phyloP scores from a whole-genome alignment of 2,113 vertebrate species.

The Dendropsophus ebraccatus region DNA sequence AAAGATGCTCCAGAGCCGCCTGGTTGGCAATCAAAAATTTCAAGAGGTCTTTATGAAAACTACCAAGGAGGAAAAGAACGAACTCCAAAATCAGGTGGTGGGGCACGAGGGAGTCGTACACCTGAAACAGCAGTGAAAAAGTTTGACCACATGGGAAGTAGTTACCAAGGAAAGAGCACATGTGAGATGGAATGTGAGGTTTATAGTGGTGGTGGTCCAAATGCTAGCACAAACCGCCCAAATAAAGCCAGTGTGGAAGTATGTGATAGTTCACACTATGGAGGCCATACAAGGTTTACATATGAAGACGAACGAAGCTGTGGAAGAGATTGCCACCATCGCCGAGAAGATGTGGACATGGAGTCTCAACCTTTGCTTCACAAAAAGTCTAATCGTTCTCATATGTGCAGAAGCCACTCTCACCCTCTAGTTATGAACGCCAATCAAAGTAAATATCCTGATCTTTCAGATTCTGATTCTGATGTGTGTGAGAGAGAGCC shows the following conservation, averaged over 20 bases:
- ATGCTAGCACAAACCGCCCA: constrained; percentile 62
- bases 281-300: constrained; percentile 77
- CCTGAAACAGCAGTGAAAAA: constrained; percentile 59
- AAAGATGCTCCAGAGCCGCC: constrained; percentile 69
- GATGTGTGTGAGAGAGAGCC: constrained; percentile 76
- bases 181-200: constrained; percentile 59
- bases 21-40: constrained; percentile 73
- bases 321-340: constrained; percentile 56
- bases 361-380: constrained; percentile 67
- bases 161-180: constrained; percentile 56
- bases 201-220: constrained; percentile 51
- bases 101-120: constrained; percentile 70
- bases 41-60: constrained; percentile 79
- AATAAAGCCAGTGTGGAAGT: constrained; percentile 73
- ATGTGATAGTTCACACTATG: constrained; percentile 75
- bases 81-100: constrained; percentile 75
- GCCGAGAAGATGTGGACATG: constrained; percentile 65
- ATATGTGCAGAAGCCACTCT: constrained; percentile 66
- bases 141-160: constrained; percentile 55
- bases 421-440: constrained; percentile 73
- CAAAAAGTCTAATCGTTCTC: constrained; percentile 57
- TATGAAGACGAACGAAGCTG: constrained; percentile 69
- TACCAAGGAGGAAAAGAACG: constrained; percentile 68
- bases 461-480: constrained; percentile 76
- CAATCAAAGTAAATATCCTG: constrained; percentile 82